Percentiles rank a stretch among this genome's conserved stretches.
These are phyloP conservation scores for Corythornis vintsioides DNA, from an alignment of 2,113 vertebrate species.

Conservation along the genomic window DNA sequence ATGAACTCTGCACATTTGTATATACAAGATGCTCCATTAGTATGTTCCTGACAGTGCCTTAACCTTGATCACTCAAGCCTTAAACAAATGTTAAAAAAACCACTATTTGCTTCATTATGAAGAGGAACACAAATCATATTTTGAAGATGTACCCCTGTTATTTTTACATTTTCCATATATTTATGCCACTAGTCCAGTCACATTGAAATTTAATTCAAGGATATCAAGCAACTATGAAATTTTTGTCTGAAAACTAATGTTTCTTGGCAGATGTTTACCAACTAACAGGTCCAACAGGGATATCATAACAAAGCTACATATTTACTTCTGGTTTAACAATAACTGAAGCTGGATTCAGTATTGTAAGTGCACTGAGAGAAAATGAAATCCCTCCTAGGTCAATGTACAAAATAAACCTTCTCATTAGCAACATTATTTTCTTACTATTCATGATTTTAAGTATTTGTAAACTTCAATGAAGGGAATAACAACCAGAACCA, in stretches of 20 bases:
- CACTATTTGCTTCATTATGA: not conserved
- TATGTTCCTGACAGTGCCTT: not conserved
- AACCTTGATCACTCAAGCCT: not conserved
- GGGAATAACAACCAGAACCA: not conserved
- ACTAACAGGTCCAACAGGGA: conserved; percentile 5
- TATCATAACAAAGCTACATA: not conserved
- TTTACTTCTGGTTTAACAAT: conserved; percentile 34
- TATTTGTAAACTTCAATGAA: not conserved
- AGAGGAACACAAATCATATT: not conserved
- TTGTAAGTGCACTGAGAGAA: not conserved
- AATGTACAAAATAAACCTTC: not conserved
- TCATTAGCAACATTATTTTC: not conserved
- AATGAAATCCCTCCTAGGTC: not conserved
- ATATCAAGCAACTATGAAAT: not conserved
- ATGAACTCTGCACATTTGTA: not conserved
- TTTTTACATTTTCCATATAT: not conserved
- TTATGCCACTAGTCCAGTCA: not conserved
- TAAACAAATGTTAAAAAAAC: not conserved
- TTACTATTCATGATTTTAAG: not conserved
- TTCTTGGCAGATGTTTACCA: conserved; percentile 6
- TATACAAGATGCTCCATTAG: not conserved
- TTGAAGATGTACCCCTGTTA: not conserved
- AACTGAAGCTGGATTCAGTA: not conserved
- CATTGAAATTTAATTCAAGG: not conserved
- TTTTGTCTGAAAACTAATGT: conserved; percentile 7